Conservation (phyloP, 2,113 vertebrate genomes). For the Menura novaehollandiae region DNA sequence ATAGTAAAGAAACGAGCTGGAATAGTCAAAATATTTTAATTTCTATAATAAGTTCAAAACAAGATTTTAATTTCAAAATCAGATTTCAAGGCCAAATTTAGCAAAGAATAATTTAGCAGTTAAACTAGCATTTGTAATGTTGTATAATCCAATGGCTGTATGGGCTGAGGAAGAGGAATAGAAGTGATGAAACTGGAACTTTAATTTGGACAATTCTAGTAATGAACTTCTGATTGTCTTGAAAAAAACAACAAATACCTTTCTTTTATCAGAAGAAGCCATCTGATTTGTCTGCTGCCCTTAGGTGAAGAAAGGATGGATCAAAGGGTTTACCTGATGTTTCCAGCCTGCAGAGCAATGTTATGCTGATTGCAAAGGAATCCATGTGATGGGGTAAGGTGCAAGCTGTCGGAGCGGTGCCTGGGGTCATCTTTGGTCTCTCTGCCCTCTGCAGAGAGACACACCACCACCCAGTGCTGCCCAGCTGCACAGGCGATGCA, state of each 20-base stretch:
- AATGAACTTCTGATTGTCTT: slow-evolving; percentile 47
- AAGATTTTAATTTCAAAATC: slow-evolving; percentile 9
- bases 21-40: not conserved
- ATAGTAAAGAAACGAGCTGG: not conserved
- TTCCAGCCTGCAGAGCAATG: slow-evolving; percentile 27
- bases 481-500: not conserved
- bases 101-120: not conserved
- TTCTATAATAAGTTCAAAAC: too few relatives aligned
- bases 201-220: slow-evolving; percentile 28
- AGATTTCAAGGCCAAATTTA: not conserved
- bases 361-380: slow-evolving; percentile 55
- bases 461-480: not conserved
- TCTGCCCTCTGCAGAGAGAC: not conserved
- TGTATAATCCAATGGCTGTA: not conserved
- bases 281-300: slow-evolving; percentile 62
- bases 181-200: not conserved
- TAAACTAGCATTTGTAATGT: not conserved
- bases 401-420: not conserved
- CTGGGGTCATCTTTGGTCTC: slow-evolving; percentile 19
- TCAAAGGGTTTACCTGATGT: slow-evolving; percentile 49
- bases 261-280: slow-evolving; percentile 29
- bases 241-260: slow-evolving; percentile 43
- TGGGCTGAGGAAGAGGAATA: not conserved
- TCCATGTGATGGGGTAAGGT: slow-evolving; percentile 26
- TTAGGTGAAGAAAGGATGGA: slow-evolving; percentile 29